Evolutionary conservation across 2,888 invertebrate species (phyloP), one percentile per base, ranked within the genome.

Genomic region (Ceramica pisi): DNA sequence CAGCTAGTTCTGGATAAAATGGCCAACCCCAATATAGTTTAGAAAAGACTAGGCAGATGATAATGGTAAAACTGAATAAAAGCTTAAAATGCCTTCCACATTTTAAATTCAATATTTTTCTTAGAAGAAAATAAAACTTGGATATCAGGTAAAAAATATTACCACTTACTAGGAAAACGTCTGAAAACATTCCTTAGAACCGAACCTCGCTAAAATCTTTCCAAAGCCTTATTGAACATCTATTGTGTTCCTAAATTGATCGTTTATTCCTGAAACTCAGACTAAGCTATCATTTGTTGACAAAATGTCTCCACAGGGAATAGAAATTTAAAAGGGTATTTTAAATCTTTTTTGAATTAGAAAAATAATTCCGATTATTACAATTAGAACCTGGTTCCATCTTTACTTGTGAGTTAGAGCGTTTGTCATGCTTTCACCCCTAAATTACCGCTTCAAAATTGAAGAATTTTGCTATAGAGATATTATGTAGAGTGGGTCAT

Each of bases 171-270:
- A 50, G 21, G 44, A 78, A 23, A 12, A 16, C 10, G 3, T 12
- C 12, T 31, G 4, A 23, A 71, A 59, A 53, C 14, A 38, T 53
- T 74, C 23, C 10, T 19, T 14, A 41, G n/a, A 48, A 5, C 7
- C 9, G 9, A 59, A 46, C 31, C 19, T 46, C 2, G 2, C 35
- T 53, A 1, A 53, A 59, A 67, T 60, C 31, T 23, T 59, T 64
- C 38, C 35, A 23, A 53, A 72, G 60, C 10, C 14, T 72, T 62
- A 41, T 66, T 60, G 61, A 85, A 66, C 48, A 59, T 35, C 83
- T 26, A 72, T 82, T 85, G 67, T 75, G 44, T 48, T 64, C 48
- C 26, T 19, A 23, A 80, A 80, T 82, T 23, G 69, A 67, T 44
- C 71, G 51, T 51, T 78, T 69, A 74, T 67, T 23, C 14, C 44